Evolutionary conservation across 2,888 invertebrate genomes (phyloP), one percentile per base, ranked within the genome.

Genomic region (Chloroclysta siterata): DNA sequence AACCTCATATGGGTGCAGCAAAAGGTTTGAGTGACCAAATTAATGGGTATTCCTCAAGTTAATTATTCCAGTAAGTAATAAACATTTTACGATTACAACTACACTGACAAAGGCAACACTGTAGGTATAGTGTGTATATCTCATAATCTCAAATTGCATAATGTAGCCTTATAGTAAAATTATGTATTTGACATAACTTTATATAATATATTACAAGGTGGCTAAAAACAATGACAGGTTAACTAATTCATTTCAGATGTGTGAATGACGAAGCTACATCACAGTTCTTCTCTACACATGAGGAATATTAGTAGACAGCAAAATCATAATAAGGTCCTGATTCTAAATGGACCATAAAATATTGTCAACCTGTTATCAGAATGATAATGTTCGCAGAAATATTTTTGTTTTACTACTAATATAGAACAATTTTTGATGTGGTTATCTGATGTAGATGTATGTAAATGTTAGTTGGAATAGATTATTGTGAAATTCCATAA

Each of bases 401-500:
- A 10, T 46, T 39, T 3, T 11, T 11, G 11, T 39, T 8, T 11
- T 39, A 8, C 36, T 8, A 39, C 6, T 33, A 39, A 39, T 39
- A 4, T 11, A 39, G 10, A 11, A 10, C 4, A 39, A 2, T 11
- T 39, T 39, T 39, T 39, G 0, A 39, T 11, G 11, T 39, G 11
- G 36, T 11, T 39, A 39, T 8, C 36, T 22, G 22, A 39, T 39
- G 8, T 7, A 8, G 46, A 46, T 5, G 46, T 17, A 17, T 5
- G 44, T 39, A 39, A 36, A 11, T 39, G 36, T 39, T 39, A 15
- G 14, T 44, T 15, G 7, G 46, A 68, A 63, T 71, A 70, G 46
- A 73, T 89, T 93, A 93, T 77, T 93, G 89, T 78, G 92, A 89
- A 84, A 93, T 93, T 84, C 93, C 93, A 80, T 93, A 93, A 89